These are phyloP conservation scores for Tachystola acroxantha DNA, from an alignment of 2,888 invertebrate species.

Conservation along the genomic window DNA sequence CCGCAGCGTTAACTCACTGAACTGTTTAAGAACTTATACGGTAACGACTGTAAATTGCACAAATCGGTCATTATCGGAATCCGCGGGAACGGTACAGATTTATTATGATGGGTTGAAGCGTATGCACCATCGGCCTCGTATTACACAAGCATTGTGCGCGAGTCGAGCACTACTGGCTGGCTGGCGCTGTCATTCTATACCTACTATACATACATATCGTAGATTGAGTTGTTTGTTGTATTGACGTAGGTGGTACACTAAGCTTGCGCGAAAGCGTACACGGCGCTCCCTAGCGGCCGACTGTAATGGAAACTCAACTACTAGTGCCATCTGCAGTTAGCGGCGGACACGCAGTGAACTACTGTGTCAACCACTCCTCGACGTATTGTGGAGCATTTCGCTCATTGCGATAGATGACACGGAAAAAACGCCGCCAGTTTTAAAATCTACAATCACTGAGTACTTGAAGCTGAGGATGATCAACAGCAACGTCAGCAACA, in stretches of 20 bases:
- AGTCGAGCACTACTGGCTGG: conserved; percentile 60
- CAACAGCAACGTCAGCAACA: too few species aligned
- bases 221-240: conserved; percentile 56
- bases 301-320: neutral
- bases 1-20: conserved; percentile 42
- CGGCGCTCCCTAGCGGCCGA: conserved; percentile 29
- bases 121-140: conserved; percentile 58
- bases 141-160: conserved; percentile 61
- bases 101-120: conserved; percentile 40
- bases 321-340: conserved; percentile 11
- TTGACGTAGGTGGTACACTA: conserved; percentile 66
- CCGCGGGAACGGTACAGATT: conserved; percentile 47
- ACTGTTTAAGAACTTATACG: conserved; percentile 30
- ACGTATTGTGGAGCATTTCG: too few species aligned
- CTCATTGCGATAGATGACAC: conserved; percentile 3
- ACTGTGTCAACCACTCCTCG: neutral
- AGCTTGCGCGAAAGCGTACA: conserved; percentile 48
- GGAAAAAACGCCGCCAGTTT: too few species aligned
- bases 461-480: too few species aligned
- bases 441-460: too few species aligned
- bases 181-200: conserved; percentile 52
- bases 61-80: conserved; percentile 48
- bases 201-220: conserved; percentile 52
- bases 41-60: conserved; percentile 34
- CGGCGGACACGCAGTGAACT: conserved; percentile 3